Conservation (phyloP, 2,797 vertebrate genomes). For the Bradypodion pumilum region DNA sequence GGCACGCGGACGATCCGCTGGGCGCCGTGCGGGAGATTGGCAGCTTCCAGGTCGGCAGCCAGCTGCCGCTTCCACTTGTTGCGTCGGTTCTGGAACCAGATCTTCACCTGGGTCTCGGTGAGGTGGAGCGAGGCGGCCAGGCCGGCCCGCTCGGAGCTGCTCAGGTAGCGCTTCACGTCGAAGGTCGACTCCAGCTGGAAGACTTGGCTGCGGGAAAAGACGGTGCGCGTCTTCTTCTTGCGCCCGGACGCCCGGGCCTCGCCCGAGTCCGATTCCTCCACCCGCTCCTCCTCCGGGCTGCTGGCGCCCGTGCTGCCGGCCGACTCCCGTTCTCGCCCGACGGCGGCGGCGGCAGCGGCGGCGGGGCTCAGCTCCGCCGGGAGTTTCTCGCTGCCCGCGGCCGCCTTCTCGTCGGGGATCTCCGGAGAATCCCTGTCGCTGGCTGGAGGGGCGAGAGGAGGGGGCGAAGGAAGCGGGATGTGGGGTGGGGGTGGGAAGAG, state of each 20-base stretch:
- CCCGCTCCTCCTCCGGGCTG: conserved; percentile 52
- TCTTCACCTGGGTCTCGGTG: conserved; percentile 97
- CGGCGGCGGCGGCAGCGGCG: conserved; percentile 48
- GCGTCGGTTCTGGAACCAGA: conserved; percentile 97
- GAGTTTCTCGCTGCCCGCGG: conserved; percentile 56
- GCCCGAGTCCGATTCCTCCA: conserved; percentile 51
- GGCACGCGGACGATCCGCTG: conserved; percentile 91
- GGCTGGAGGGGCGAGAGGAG: conserved; percentile 63
- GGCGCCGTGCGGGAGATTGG: conserved; percentile 80
- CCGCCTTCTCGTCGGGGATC: conserved; percentile 78
- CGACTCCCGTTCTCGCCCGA: conserved; percentile 28
- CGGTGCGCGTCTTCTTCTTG: conserved; percentile 90
- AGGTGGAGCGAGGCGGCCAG: conserved; percentile 91
- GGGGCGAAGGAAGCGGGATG: conserved; percentile 28
- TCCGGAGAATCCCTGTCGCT: conserved; percentile 87
- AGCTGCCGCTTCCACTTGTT: conserved; percentile 98
- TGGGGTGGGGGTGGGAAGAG: too few species aligned
- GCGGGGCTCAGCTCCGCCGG: conserved; percentile 10
- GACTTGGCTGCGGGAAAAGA: conserved; percentile 90
- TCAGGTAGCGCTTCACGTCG: conserved; percentile 92
- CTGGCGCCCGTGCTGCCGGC: conserved; percentile 9
- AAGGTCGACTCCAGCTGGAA: conserved; percentile 95
- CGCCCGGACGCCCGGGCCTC: conserved; percentile 67
- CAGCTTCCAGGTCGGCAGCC: conserved; percentile 92
- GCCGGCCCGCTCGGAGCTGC: conserved; percentile 94